These are phyloP conservation scores for Drosophila sordidula DNA, from an alignment of 2,888 invertebrate genomes.

Conservation along the genomic window DNA sequence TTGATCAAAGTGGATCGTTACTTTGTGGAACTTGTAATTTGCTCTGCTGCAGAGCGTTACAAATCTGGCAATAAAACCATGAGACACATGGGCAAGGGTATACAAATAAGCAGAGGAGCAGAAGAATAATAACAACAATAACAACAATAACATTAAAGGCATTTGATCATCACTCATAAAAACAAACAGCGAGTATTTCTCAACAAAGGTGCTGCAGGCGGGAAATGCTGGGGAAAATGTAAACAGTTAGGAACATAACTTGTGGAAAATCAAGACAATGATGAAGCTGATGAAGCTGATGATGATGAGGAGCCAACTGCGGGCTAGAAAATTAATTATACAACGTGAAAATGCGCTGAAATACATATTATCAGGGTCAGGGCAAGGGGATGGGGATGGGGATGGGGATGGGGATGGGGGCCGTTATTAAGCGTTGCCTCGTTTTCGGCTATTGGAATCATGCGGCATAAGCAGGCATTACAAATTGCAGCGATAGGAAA, in stretches of 20 bases:
- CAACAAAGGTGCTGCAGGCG: not conserved
- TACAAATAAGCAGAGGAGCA: not conserved
- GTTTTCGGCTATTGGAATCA: constrained; percentile 49
- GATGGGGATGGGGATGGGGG: not conserved
- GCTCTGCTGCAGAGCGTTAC: not conserved
- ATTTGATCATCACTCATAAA: constrained; percentile 72
- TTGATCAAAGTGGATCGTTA: not conserved
- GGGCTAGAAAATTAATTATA: constrained; percentile 68
- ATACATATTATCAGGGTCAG: constrained; percentile 34
- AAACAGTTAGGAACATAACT: constrained; percentile 43
- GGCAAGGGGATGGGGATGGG: not conserved
- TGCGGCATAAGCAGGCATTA: constrained; percentile 70
- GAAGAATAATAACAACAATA: constrained; percentile 42
- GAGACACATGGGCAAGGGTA: not conserved
- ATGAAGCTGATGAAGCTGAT: constrained; percentile 22
- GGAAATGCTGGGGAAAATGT: constrained; percentile 9
- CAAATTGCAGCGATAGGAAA: constrained; percentile 60
- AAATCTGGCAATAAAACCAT: not conserved
- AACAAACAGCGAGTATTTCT: constrained; percentile 44
- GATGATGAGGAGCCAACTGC: constrained; percentile 24
- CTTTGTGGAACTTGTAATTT: not conserved
- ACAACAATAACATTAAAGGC: constrained; percentile 42
- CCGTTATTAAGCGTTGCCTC: constrained; percentile 45
- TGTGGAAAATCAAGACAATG: constrained; percentile 54
- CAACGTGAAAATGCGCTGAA: constrained; percentile 75